A percentile compares a stretch with the other conserved stretches of the same genome.
These are phyloP conservation scores for Brachyopa scutellaris DNA, from an alignment of 2,888 invertebrate species.

Conservation along the genomic window DNA sequence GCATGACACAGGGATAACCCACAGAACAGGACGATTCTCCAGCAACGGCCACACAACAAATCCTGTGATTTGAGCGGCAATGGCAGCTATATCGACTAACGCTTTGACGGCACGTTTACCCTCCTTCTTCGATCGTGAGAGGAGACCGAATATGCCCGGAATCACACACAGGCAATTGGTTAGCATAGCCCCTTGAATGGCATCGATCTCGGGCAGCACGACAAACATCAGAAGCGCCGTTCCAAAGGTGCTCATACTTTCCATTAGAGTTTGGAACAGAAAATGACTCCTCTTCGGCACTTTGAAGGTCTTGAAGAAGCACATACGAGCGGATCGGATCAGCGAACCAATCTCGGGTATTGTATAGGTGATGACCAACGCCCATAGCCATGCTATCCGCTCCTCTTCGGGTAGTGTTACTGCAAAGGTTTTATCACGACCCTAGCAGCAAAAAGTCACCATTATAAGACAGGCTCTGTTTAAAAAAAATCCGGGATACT, in stretches of 20 bases:
- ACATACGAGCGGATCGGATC: constrained; percentile 92
- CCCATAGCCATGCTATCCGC: constrained; percentile 96
- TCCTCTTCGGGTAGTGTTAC: constrained; percentile 92
- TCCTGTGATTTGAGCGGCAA: constrained; percentile 94
- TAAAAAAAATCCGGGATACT: no score
- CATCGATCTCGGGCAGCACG: constrained; percentile 95
- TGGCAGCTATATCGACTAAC: constrained; percentile 91
- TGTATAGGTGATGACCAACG: constrained; percentile 91
- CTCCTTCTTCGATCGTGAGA: constrained; percentile 92
- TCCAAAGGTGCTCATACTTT: constrained; percentile 94
- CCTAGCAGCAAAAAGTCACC: constrained; percentile 82
- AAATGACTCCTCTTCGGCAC: constrained; percentile 84
- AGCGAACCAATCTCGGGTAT: constrained; percentile 94
- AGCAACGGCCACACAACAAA: constrained; percentile 96
- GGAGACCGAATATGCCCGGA: constrained; percentile 87
- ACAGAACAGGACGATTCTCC: constrained; percentile 88
- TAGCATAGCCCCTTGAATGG: constrained; percentile 97
- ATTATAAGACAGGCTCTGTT: no score
- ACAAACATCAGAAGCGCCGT: constrained; percentile 93
- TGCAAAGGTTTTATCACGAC: constrained; percentile 91
- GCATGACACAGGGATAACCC: constrained; percentile 93
- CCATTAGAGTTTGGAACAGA: constrained; percentile 88
- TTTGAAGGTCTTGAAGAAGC: constrained; percentile 94
- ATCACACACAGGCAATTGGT: constrained; percentile 97
- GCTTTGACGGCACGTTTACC: constrained; percentile 90